Evolutionary conservation across 2,888 invertebrate species (phyloP).

Genomic region (Metacarcinus magister): DNA sequence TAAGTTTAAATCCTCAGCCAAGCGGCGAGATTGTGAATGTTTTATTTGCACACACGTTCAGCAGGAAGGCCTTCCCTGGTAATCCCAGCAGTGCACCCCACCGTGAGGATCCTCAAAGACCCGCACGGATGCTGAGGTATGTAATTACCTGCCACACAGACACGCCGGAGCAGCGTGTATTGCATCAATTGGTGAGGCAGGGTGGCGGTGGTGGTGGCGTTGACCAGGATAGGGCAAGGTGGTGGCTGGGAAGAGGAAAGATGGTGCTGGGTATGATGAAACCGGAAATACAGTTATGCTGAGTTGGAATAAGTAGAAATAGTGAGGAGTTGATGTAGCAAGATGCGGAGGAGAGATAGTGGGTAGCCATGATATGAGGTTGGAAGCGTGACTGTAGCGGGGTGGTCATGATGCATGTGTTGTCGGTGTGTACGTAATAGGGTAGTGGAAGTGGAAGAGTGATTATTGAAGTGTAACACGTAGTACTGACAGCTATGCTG

Average conservation of each 20-base stretch:
- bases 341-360: background rate
- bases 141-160: conserved; percentile 36
- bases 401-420: background rate
- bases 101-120: background rate
- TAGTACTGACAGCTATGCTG: background rate
- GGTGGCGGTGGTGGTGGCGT: background rate
- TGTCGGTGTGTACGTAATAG: background rate
- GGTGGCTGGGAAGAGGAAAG: background rate
- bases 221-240: background rate
- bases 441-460: background rate
- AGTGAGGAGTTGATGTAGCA: background rate
- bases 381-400: background rate
- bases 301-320: background rate
- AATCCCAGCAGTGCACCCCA: background rate
- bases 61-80: background rate
- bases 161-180: conserved; percentile 1
- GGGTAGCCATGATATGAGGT: background rate
- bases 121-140: conserved; percentile 17
- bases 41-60: conserved; percentile 12
- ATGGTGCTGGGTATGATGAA: background rate
- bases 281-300: background rate
- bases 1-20: background rate
- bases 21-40: background rate
- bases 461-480: background rate
- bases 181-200: background rate